Evolutionary conservation across 2,888 invertebrate species (phyloP).

Genomic region (Stegophylla sp.): DNA sequence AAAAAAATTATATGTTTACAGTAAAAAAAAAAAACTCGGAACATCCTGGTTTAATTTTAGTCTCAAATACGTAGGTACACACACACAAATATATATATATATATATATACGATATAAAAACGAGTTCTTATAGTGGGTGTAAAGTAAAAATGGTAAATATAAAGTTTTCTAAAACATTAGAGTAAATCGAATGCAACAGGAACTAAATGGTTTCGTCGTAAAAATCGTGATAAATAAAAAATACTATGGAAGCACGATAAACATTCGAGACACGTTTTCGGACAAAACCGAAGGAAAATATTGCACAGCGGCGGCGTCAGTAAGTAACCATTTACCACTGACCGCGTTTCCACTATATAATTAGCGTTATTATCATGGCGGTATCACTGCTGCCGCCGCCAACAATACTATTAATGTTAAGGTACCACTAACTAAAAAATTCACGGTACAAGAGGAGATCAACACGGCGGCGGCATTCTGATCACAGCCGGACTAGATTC

Average conservation of each 20-base stretch:
- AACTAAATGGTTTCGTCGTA: background rate
- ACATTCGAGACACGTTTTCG: slow-evolving; percentile 39
- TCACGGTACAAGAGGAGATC: slow-evolving; percentile 20
- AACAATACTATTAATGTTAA: slow-evolving; percentile 47
- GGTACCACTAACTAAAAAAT: slow-evolving; percentile 29
- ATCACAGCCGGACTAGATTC: slow-evolving; percentile 37
- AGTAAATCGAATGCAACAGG: slow-evolving; percentile 13
- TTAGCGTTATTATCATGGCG: slow-evolving; percentile 42
- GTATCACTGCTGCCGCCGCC: background rate
- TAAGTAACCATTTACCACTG: slow-evolving; percentile 38
- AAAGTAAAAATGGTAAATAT: slow-evolving; percentile 29
- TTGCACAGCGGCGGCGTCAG: slow-evolving; percentile 21
- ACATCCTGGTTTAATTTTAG: slow-evolving; percentile 32
- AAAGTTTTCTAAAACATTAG: slow-evolving; percentile 7
- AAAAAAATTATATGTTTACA: slow-evolving; percentile 7
- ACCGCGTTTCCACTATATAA: slow-evolving; percentile 44
- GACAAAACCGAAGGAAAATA: slow-evolving; percentile 20
- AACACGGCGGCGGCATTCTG: background rate
- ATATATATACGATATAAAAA: background rate
- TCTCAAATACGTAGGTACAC: background rate
- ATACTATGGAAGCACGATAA: slow-evolving; percentile 10
- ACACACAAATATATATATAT: too few species aligned
- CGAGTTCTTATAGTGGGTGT: slow-evolving; percentile 37
- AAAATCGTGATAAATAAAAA: slow-evolving; percentile 41
- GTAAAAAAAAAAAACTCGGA: slow-evolving; percentile 37